A percentile compares a stretch with the other conserved stretches of the same genome.
Evolutionary conservation across 2,113 vertebrate genomes (phyloP).

Genomic region (Dryoscopus gambensis): DNA sequence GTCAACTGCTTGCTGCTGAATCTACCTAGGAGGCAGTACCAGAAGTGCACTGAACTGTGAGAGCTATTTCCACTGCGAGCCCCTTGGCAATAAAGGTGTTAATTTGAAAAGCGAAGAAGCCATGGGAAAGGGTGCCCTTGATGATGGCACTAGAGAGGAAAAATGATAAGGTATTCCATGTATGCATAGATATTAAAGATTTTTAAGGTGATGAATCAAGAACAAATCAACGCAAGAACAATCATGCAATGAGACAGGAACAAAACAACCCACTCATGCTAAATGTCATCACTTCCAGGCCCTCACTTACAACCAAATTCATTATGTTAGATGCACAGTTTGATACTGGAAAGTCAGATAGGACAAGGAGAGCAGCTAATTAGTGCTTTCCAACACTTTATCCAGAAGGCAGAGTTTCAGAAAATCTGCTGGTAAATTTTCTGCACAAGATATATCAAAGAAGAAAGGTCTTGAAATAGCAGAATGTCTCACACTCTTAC

Average conservation of each 20-base stretch:
- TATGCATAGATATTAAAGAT: neutral
- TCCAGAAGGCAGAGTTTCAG: neutral
- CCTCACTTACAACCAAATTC: neutral
- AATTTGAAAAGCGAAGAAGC: neutral
- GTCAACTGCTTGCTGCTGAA: neutral
- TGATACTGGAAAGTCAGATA: neutral
- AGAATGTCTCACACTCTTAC: neutral
- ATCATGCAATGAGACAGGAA: neutral
- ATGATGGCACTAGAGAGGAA: neutral
- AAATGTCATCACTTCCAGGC: conserved; percentile 21
- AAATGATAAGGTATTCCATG: neutral
- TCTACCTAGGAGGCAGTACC: neutral
- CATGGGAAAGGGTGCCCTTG: neutral
- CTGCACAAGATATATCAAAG: neutral
- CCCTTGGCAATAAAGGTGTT: neutral
- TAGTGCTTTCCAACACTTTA: neutral
- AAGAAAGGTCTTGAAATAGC: neutral
- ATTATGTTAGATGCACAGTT: neutral
- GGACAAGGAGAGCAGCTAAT: conserved; percentile 17
- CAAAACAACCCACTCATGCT: conserved; percentile 17
- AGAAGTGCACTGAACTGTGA: neutral
- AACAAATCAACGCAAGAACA: conserved; percentile 5
- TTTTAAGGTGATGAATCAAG: neutral
- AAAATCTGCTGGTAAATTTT: neutral
- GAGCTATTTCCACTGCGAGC: neutral